Evolutionary conservation across 2,797 vertebrate genomes (phyloP), one percentile per base, ranked within the genome.

Genomic region (Tapera naevia): DNA sequence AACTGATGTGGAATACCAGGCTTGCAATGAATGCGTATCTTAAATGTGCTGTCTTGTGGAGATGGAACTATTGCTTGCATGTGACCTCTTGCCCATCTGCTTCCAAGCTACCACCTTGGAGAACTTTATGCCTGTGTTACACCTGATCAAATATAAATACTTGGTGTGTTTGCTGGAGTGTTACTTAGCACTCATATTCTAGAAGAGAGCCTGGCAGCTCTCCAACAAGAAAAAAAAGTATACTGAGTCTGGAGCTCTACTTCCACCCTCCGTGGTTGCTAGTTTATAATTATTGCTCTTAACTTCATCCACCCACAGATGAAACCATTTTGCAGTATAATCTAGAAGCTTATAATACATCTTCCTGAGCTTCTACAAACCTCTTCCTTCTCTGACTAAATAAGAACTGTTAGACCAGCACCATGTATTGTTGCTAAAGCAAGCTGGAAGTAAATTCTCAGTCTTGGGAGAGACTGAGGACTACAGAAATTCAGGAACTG

Each of bases 221-320:
- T 83, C 67, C 83, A 89, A 4, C 17, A 75, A 39, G 85, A 84
- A 84, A 88, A 39, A 85, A 84, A 84, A 88, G 56, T 73, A 43
- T 65, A 45, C 30, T 4, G 4, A 27, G 78, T 82, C 72, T 69
- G 84, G 81, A 90, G 60, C n/a, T 91, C 61, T 91, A 56, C 79
- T 94, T 92, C 45, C 35, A 92, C 35, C 66, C 27, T 93, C 28
- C 67, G 88, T 95, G 60, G 58, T 58, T 91, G 61, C 79, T 87
- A 35, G 91, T 93, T 96, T 92, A 45, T 95, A 85, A 93, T 95
- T 95, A 89, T 41, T 97, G 65, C 88, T 92, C 28, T 95, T 92
- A 86, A 81, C 80, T 91, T 89, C 53, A 71, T 86, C 92, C 87
- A 83, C 92, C 93, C 87, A 92, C 94, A 92, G 82, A 83, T 74